Evolutionary conservation across 2,113 vertebrate genomes (phyloP).

Genomic region (Tautogolabrus adspersus): DNA sequence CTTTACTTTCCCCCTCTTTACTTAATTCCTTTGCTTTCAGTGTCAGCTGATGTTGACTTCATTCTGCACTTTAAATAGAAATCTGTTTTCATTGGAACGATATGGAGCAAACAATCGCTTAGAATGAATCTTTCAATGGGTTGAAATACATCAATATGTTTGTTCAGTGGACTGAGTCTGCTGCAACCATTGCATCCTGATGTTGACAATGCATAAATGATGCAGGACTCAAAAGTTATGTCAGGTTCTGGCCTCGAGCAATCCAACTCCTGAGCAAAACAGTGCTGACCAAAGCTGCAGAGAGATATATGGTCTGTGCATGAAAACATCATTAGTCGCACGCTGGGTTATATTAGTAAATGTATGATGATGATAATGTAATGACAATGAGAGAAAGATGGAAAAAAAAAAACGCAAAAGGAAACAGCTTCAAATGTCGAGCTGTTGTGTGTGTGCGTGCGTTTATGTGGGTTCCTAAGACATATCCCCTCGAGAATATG

Average conservation of each 20-base stretch:
- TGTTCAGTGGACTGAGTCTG: constrained; percentile 65
- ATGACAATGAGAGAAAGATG: background rate
- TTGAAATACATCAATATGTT: constrained; percentile 68
- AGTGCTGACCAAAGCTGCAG: constrained; percentile 25
- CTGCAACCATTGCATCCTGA: constrained; percentile 65
- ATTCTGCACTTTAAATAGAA: constrained; percentile 26
- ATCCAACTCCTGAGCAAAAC: constrained; percentile 62
- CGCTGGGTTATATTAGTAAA: background rate
- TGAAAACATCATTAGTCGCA: constrained; percentile 38
- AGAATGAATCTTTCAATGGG: constrained; percentile 56
- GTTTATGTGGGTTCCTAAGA: constrained; percentile 15
- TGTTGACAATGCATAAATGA: constrained; percentile 81
- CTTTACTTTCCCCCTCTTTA: background rate
- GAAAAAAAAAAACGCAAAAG: background rate
- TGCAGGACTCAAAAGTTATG: constrained; percentile 67
- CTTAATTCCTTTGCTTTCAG: constrained; percentile 8
- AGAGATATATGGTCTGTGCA: constrained; percentile 28
- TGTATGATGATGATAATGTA: background rate
- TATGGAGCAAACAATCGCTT: constrained; percentile 16
- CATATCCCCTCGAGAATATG: constrained; percentile 46
- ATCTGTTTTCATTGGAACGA: constrained; percentile 28
- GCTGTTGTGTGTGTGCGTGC: background rate
- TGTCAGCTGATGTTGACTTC: constrained; percentile 4
- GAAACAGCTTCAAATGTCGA: constrained; percentile 7
- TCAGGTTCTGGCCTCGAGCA: constrained; percentile 71